Evolutionary conservation across 1,140 invertebrate species (phyloP).

Genomic region (Pogonomyrmex californicus): DNA sequence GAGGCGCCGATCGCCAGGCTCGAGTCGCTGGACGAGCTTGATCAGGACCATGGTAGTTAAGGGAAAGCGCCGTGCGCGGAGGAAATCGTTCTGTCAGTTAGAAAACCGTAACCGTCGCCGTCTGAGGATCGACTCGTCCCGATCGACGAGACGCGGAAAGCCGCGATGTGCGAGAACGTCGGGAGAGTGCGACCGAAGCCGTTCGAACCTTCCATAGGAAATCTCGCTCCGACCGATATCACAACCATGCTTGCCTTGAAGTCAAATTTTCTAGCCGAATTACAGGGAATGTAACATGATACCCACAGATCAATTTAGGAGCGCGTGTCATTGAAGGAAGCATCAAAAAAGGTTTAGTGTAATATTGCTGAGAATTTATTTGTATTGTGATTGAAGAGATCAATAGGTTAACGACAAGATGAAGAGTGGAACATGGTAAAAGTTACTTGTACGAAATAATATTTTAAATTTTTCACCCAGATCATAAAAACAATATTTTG

Average conservation of each 20-base stretch:
- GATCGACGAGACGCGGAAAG: not conserved
- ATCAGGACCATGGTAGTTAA: constrained; percentile 86
- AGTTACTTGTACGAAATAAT: constrained; percentile 1
- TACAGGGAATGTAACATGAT: not conserved
- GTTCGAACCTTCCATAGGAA: constrained; percentile 6
- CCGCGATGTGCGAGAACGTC: not conserved
- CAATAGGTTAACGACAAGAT: not conserved
- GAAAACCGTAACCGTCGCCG: not conserved
- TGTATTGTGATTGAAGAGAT: not conserved
- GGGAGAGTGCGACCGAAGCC: not conserved
- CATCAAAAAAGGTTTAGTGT: not conserved
- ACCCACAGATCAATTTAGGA: not conserved
- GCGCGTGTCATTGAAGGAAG: constrained; percentile 26
- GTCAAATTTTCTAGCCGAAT: not conserved
- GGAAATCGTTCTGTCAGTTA: not conserved
- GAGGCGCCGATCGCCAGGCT: constrained; percentile 90
- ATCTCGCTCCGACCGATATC: not conserved
- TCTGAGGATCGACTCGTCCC: not conserved
- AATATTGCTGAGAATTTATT: not conserved
- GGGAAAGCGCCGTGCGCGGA: constrained; percentile 1
- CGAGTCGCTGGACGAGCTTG: constrained; percentile 90
- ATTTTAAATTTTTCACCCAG: constrained; percentile 25
- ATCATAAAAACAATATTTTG: not conserved
- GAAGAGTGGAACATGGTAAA: not conserved
- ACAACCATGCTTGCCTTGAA: not conserved